Evolutionary conservation across 2,797 vertebrate species (phyloP).

Genomic region (Cebuella pygmaea): DNA sequence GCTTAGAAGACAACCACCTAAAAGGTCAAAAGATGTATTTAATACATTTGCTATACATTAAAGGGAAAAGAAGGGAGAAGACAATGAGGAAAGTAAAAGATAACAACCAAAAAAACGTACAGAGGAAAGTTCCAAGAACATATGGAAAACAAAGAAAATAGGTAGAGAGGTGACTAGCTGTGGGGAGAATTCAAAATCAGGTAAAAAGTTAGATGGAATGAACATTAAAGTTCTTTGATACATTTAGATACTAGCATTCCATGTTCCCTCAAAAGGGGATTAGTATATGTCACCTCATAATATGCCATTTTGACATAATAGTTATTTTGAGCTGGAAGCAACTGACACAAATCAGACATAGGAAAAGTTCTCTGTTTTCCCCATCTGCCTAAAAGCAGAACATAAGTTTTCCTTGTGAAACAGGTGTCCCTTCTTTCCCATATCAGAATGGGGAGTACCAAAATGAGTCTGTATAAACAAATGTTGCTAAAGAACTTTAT

Average conservation of each 20-base stretch:
- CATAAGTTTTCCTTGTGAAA: background rate
- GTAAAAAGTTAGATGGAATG: background rate
- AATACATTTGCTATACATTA: background rate
- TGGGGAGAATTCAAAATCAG: background rate
- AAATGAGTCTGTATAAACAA: background rate
- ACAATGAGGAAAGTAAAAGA: background rate
- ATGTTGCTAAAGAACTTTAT: background rate
- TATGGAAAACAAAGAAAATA: background rate
- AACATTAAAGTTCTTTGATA: background rate
- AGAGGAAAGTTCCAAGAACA: background rate
- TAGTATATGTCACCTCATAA: background rate
- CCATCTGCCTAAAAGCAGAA: background rate
- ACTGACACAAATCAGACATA: background rate
- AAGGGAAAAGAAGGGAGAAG: background rate
- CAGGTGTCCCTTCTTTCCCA: background rate
- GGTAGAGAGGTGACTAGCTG: background rate
- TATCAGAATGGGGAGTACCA: background rate
- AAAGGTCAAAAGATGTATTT: background rate
- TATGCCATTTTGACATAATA: background rate
- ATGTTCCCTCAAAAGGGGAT: background rate
- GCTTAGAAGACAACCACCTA: constrained; percentile 57
- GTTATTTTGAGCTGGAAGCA: background rate
- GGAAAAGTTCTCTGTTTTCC: background rate
- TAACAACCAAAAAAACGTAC: background rate
- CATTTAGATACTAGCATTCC: background rate